Evolutionary conservation across 2,113 vertebrate species (phyloP).

Genomic region (Uropsilus gracilis): DNA sequence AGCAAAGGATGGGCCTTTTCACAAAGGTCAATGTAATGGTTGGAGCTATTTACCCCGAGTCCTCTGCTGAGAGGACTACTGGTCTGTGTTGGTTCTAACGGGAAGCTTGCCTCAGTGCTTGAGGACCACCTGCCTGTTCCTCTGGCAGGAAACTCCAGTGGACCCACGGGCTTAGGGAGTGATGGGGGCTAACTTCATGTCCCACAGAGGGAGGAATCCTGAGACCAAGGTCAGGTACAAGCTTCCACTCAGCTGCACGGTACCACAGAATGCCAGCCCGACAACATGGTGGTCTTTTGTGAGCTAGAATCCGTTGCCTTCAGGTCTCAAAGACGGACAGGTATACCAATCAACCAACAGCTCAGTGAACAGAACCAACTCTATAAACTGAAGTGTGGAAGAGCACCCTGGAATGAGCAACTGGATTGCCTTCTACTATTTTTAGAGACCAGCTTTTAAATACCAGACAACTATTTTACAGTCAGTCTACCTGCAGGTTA

Average conservation of each 20-base stretch:
- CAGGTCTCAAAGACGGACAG: not conserved
- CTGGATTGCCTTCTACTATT: not conserved
- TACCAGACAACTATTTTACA: not conserved
- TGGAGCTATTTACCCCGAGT: not conserved
- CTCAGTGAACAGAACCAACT: not conserved
- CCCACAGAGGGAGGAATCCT: not conserved
- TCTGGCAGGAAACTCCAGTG: slow-evolving; percentile 47
- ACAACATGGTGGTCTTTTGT: not conserved
- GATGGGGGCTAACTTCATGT: not conserved
- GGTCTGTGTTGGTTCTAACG: not conserved
- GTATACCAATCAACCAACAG: not conserved
- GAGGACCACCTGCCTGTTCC: not conserved
- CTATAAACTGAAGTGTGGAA: not conserved
- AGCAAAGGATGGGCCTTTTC: slow-evolving; percentile 65
- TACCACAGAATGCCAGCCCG: not conserved
- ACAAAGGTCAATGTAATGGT: slow-evolving; percentile 78
- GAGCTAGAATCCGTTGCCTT: not conserved
- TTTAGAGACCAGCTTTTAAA: not conserved
- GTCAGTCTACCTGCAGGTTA: not conserved
- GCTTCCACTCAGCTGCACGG: not conserved
- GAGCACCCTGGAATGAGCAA: not conserved
- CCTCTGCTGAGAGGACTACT: not conserved
- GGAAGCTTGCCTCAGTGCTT: no score
- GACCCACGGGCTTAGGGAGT: fast-evolving
- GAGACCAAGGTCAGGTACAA: not conserved